phyloP scores from a whole-genome alignment of 2,888 invertebrate genomes.

The Anaspis maculata region DNA sequence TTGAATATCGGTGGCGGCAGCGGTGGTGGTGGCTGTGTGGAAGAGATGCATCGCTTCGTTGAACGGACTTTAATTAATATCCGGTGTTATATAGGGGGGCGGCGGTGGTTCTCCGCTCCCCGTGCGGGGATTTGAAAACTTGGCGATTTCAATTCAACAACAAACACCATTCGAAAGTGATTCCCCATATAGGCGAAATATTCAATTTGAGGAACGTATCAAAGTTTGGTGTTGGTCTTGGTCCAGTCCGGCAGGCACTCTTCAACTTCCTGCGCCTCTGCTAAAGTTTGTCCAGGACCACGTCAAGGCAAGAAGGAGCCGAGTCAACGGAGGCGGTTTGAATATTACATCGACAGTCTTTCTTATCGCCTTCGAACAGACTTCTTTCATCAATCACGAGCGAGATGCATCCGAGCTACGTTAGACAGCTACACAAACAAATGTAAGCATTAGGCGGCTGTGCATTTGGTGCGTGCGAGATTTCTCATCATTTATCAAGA shows the following conservation, averaged over 20 bases:
- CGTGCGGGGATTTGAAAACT: conserved; percentile 7
- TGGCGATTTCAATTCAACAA: conserved; percentile 9
- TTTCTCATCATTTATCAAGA: no score
- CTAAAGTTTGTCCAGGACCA: conserved; percentile 8
- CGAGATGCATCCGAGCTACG: no score
- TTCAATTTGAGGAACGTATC: conserved; percentile 23
- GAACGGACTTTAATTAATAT: conserved; percentile 24
- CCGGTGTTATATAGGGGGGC: conserved; percentile 15
- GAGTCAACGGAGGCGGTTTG: conserved; percentile 15
- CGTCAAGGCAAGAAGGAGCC: conserved; percentile 3
- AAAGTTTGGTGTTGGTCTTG: conserved; percentile 21
- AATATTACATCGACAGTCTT: conserved; percentile 27
- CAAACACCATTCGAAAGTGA: conserved; percentile 3
- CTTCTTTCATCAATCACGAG: conserved; percentile 38
- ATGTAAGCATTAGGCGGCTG: no score
- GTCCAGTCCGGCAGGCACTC: conserved; percentile 10
- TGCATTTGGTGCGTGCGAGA: no score
- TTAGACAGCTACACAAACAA: no score
- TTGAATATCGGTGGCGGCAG: conserved; percentile 20
- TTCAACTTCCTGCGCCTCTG: conserved; percentile 7
- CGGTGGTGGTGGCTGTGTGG: no score
- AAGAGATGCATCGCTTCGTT: conserved; percentile 12
- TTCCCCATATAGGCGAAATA: conserved; percentile 17
- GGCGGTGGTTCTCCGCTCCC: conserved; percentile 1
- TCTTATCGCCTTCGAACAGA: conserved; percentile 30